Evolutionary conservation across 2,113 vertebrate genomes (phyloP).

Genomic region (Mesitornis unicolor): DNA sequence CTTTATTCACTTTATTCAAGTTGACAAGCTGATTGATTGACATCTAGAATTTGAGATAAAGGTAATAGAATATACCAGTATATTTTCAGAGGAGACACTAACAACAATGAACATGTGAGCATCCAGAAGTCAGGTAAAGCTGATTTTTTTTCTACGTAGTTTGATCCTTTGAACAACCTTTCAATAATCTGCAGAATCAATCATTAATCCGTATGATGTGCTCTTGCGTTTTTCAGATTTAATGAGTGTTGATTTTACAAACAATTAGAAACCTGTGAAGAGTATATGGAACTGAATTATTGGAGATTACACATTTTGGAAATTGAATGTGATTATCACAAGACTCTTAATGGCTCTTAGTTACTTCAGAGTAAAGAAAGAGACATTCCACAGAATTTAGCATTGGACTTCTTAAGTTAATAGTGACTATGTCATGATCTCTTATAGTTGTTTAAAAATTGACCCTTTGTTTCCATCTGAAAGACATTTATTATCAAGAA

Average conservation of each 20-base stretch:
- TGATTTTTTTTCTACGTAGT: neutral
- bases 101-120: accelerated
- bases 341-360: neutral
- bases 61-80: neutral
- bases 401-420: neutral
- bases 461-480: neutral
- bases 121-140: neutral
- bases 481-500: neutral
- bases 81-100: neutral
- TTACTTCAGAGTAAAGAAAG: neutral
- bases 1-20: neutral
- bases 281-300: neutral
- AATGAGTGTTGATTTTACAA: neutral
- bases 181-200: neutral
- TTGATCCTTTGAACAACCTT: neutral
- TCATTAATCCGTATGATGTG: neutral
- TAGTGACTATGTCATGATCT: neutral
- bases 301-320: neutral
- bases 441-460: neutral
- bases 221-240: neutral
- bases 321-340: neutral
- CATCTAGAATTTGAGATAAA: neutral
- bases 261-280: neutral
- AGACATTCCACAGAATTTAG: neutral
- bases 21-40: neutral